These are phyloP conservation scores for Carcina quercana DNA, from an alignment of 2,888 invertebrate genomes.

Conservation along the genomic window DNA sequence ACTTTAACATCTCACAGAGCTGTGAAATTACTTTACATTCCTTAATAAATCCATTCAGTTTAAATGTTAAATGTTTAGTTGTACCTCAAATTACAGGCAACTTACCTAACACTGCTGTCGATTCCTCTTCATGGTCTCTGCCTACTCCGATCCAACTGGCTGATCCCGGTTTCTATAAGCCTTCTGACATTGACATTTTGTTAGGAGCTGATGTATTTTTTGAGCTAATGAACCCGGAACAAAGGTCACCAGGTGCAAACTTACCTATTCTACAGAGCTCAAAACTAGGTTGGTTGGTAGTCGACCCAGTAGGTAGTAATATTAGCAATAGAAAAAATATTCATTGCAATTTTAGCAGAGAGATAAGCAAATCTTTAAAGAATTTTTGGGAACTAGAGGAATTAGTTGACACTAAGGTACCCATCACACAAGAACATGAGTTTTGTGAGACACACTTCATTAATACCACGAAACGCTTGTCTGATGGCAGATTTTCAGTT, in stretches of 20 bases:
- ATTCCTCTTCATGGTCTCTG: not conserved
- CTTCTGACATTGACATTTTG: not conserved
- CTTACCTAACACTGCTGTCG: not conserved
- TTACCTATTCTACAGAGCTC: not conserved
- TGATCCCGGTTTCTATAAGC: not conserved
- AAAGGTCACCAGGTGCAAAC: not conserved
- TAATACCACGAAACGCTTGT: not conserved
- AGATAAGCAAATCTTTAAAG: not conserved
- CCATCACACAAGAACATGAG: not conserved
- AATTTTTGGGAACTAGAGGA: slow-evolving; percentile 3
- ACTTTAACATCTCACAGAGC: not conserved
- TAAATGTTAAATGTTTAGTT: not conserved
- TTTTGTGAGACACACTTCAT: not conserved
- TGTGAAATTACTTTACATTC: not conserved
- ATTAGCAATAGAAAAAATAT: not conserved
- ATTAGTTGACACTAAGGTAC: not conserved
- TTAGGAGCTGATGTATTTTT: not conserved
- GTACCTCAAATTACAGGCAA: not conserved
- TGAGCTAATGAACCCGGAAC: not conserved
- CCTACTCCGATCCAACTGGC: not conserved
- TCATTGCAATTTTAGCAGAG: slow-evolving; percentile 4
- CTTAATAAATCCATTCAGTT: not conserved
- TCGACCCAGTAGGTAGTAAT: slow-evolving; percentile 1
- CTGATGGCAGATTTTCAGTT: not conserved
- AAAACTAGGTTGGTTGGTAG: slow-evolving; percentile 6